Percentiles rank a stretch among this genome's conserved stretches.
Evolutionary conservation across 2,888 invertebrate species (phyloP).

Genomic region (Noctuana brunneofusca): DNA sequence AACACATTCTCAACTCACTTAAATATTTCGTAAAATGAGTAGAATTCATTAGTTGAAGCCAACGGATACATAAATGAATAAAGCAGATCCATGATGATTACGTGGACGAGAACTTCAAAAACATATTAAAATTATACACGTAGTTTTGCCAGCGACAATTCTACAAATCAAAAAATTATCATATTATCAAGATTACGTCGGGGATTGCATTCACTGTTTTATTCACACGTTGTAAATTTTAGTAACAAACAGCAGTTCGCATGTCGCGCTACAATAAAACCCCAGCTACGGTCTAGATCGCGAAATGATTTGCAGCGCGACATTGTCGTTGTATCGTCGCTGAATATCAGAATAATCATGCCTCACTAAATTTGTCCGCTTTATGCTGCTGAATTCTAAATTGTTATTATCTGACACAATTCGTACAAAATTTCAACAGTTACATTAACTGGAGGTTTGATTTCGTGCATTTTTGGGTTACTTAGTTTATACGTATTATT

Average conservation of each 20-base stretch:
- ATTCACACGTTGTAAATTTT: constrained; percentile 32
- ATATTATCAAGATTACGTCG: background rate
- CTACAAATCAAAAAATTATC: constrained; percentile 1
- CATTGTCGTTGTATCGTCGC: constrained; percentile 35
- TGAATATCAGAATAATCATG: constrained; percentile 31
- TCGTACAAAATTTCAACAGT: too few species aligned
- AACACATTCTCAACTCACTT: too few species aligned
- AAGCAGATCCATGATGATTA: too few species aligned
- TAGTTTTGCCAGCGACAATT: background rate
- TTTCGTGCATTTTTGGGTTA: too few species aligned
- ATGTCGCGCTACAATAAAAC: constrained; percentile 34
- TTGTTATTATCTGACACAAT: too few species aligned
- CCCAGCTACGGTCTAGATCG: constrained; percentile 34
- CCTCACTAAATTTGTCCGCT: constrained; percentile 22
- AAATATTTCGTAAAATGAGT: too few species aligned
- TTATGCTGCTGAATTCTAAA: constrained; percentile 18
- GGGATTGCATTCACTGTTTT: constrained; percentile 32
- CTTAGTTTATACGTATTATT: too few species aligned
- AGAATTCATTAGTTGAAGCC: too few species aligned
- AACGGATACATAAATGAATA: too few species aligned
- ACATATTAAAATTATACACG: too few species aligned
- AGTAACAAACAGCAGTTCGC: constrained; percentile 28
- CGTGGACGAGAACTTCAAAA: too few species aligned
- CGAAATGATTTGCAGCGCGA: constrained; percentile 36
- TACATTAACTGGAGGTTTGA: too few species aligned